Percentiles rank a stretch among this genome's conserved stretches.
Conservation (phyloP, 2,113 vertebrate genomes). For the Oryzias melastigma region DNA sequence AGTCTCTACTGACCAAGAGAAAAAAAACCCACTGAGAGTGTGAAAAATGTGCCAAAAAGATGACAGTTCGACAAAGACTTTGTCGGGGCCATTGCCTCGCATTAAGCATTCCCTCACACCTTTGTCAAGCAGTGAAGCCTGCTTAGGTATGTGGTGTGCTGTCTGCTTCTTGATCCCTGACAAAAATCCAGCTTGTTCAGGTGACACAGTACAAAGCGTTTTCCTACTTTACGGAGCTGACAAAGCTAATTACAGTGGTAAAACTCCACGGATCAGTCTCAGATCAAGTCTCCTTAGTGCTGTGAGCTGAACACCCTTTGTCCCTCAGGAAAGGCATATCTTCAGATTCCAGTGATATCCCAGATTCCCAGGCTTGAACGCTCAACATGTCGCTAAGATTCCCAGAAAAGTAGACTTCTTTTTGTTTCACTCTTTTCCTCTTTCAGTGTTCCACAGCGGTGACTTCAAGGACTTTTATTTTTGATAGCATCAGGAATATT, state of each 20-base stretch:
- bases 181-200: slow-evolving; percentile 61
- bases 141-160: slow-evolving; percentile 36
- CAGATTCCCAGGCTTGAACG: slow-evolving; percentile 44
- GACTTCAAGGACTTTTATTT: slow-evolving; percentile 13
- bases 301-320: slow-evolving; percentile 35
- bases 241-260: slow-evolving; percentile 62
- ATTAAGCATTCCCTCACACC: slow-evolving; percentile 49
- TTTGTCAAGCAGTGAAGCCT: slow-evolving; percentile 44
- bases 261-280: slow-evolving; percentile 61
- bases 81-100: slow-evolving; percentile 46
- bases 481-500: slow-evolving; percentile 13
- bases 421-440: background rate
- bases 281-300: slow-evolving; percentile 65
- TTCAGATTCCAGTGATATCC: slow-evolving; percentile 40
- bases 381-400: slow-evolving; percentile 39
- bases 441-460: slow-evolving; percentile 11
- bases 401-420: background rate
- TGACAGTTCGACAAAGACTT: slow-evolving; percentile 67
- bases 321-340: slow-evolving; percentile 50
- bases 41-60: slow-evolving; percentile 53
- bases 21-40: slow-evolving; percentile 41
- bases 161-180: slow-evolving; percentile 62
- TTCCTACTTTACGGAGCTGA: slow-evolving; percentile 65
- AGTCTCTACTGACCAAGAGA: slow-evolving; percentile 33
- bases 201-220: slow-evolving; percentile 69